Conservation (phyloP, 2,113 vertebrate species). For the Chaenocephalus aceratus region DNA sequence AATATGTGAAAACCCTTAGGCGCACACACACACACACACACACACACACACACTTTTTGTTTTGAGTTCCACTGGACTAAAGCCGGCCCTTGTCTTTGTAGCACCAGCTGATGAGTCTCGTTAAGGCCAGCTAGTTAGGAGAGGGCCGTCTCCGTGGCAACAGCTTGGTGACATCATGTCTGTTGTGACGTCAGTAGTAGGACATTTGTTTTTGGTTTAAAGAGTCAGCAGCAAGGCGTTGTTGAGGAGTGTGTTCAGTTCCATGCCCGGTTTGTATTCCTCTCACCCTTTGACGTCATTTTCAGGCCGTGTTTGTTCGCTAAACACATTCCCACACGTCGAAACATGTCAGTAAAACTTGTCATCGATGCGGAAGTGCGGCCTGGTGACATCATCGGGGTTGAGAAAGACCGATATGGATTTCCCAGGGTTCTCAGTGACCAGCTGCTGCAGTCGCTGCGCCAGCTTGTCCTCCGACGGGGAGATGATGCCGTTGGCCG, state of each 20-base stretch:
- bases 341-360: constrained; percentile 83
- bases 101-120: constrained; percentile 62
- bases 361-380: constrained; percentile 88
- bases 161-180: constrained; percentile 54
- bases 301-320: not conserved
- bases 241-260: constrained; percentile 9
- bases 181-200: constrained; percentile 36
- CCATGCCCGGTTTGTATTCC: not conserved
- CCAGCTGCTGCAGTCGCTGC: constrained; percentile 86
- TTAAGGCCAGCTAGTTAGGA: constrained; percentile 72
- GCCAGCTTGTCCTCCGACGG: constrained; percentile 85
- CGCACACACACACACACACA: not conserved
- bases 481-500: constrained; percentile 72
- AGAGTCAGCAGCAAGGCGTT: constrained; percentile 55
- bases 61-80: constrained; percentile 28
- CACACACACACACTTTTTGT: not conserved
- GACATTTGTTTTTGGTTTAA: constrained; percentile 67
- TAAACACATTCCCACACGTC: not conserved
- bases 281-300: constrained; percentile 1
- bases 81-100: constrained; percentile 54
- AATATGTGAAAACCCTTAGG: constrained; percentile 39
- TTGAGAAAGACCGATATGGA: constrained; percentile 89
- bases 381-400: constrained; percentile 85
- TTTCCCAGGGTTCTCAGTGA: constrained; percentile 87
- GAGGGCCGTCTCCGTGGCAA: constrained; percentile 63